phyloP scores from a whole-genome alignment of 2,888 invertebrate genomes.

The Dugesia japonica region DNA sequence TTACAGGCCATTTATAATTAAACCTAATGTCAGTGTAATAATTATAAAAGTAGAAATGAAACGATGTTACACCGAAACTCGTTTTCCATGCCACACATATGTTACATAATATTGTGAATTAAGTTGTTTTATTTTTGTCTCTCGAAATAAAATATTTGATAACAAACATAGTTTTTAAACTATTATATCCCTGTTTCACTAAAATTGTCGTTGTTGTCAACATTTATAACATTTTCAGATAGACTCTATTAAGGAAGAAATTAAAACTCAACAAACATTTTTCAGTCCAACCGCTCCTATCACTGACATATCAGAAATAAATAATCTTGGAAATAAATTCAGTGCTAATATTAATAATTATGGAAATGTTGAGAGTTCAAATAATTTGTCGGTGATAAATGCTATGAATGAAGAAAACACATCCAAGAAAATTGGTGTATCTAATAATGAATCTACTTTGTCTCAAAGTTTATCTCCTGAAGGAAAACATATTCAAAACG shows the following conservation, averaged over 20 bases:
- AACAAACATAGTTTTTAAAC: no score
- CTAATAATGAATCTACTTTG: neutral
- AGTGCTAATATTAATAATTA: neutral
- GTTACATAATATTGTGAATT: no score
- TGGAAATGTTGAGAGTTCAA: neutral
- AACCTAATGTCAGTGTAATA: no score
- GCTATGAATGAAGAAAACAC: neutral
- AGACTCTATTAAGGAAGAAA: neutral
- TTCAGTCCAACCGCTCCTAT: neutral
- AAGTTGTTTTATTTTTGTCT: no score
- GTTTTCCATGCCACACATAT: no score
- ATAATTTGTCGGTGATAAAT: neutral
- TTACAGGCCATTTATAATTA: no score
- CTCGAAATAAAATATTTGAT: no score
- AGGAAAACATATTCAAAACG: neutral
- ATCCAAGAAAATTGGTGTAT: neutral
- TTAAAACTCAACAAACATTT: neutral
- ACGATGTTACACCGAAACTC: no score
- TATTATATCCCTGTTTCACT: no score
- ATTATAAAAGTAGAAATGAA: no score
- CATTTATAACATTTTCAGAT: neutral
- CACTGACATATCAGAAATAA: neutral
- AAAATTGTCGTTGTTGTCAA: neutral
- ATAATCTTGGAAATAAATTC: neutral
- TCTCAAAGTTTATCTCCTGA: neutral